A percentile compares a stretch with the other conserved stretches of the same genome.
Conservation (phyloP, 2,797 vertebrate genomes). For the Lates japonicus region DNA sequence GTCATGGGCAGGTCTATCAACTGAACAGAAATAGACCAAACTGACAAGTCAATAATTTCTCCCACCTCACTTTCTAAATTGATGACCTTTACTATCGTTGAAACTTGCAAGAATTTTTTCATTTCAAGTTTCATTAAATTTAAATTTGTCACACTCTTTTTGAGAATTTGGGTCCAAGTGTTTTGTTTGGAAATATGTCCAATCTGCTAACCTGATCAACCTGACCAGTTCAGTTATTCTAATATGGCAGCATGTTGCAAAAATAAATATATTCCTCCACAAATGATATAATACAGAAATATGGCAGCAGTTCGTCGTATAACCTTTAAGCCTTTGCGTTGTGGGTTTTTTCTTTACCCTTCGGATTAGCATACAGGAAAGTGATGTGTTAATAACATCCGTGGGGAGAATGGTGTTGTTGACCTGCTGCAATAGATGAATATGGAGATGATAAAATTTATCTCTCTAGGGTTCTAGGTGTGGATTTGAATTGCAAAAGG, state of each 20-base stretch:
- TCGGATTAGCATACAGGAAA: constrained; percentile 38
- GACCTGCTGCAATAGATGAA: constrained; percentile 65
- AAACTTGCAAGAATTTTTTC: constrained; percentile 3
- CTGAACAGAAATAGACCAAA: too few species aligned
- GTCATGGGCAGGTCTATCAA: not conserved
- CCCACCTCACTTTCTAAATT: not conserved
- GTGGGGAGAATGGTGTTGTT: constrained; percentile 62
- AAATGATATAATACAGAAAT: not conserved
- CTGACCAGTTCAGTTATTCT: not conserved
- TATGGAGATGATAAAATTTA: constrained; percentile 74
- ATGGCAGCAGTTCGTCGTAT: constrained; percentile 2
- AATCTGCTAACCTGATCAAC: not conserved
- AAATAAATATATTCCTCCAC: not conserved
- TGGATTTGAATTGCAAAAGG: constrained; percentile 76
- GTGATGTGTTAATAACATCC: constrained; percentile 61
- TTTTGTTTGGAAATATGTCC: constrained; percentile 13
- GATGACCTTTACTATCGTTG: not conserved
- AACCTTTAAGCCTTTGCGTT: constrained; percentile 25
- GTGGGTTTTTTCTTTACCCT: constrained; percentile 3
- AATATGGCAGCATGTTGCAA: not conserved
- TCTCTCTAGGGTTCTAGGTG: constrained; percentile 65
- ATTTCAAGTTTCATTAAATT: constrained; percentile 4
- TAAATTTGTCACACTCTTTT: not conserved
- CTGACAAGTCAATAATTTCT: not conserved
- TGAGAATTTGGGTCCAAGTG: constrained; percentile 2